Conservation (phyloP, 2,888 invertebrate species). For the Eilema depressum region DNA sequence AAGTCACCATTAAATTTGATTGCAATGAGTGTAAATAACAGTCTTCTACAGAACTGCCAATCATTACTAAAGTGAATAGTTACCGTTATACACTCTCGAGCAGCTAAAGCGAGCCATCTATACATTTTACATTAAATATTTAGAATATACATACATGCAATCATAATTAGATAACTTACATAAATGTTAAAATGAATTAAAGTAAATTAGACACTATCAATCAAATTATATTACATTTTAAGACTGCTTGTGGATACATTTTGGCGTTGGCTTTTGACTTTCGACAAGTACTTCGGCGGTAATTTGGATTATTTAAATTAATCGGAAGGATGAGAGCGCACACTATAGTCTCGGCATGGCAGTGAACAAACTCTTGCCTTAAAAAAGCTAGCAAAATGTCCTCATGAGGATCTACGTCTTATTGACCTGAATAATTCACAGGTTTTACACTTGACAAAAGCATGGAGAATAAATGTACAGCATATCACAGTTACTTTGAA, state of each 20-base stretch:
- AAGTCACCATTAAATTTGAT: slow-evolving; percentile 22
- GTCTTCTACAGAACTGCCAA: slow-evolving; percentile 16
- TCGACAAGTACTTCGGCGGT: background rate
- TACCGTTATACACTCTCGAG: slow-evolving; percentile 17
- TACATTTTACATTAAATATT: background rate
- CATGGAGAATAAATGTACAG: background rate
- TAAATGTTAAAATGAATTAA: background rate
- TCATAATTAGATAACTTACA: no score
- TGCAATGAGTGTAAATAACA: slow-evolving; percentile 15
- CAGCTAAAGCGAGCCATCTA: background rate
- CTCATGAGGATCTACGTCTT: background rate
- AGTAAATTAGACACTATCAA: background rate
- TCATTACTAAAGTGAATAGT: slow-evolving; percentile 16
- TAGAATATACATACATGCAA: background rate
- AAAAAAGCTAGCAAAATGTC: background rate
- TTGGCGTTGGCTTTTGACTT: background rate
- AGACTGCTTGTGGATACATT: background rate
- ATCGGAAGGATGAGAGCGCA: background rate
- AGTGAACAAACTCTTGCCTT: background rate
- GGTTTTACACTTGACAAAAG: background rate
- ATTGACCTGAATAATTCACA: background rate
- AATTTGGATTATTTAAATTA: background rate
- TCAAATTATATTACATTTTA: background rate
- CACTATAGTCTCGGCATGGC: background rate
- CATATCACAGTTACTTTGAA: background rate